Evolutionary conservation across 1,140 invertebrate genomes (phyloP).

Genomic region (Trinorchestia longiramus): DNA sequence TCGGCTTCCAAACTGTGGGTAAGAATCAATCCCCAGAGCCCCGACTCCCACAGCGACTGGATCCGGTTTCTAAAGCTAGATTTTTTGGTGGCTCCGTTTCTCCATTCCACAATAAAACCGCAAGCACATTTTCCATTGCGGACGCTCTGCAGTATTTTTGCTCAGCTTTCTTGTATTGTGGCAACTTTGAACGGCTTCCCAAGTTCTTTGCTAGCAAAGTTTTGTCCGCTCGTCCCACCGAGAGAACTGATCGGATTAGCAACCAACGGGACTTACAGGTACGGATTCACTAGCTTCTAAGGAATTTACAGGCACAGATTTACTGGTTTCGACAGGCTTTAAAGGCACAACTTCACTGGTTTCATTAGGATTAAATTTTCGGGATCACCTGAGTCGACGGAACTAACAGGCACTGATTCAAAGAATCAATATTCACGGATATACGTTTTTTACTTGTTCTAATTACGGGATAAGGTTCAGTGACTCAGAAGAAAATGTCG

Average conservation of each 20-base stretch:
- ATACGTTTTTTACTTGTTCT: too few species aligned
- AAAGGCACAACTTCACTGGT: not conserved
- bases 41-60: not conserved
- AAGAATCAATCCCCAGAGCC: not conserved
- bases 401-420: not conserved
- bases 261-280: not conserved
- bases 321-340: not conserved
- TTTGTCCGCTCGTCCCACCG: not conserved
- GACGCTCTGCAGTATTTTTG: not conserved
- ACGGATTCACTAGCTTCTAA: not conserved
- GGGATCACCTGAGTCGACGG: not conserved
- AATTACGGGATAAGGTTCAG: too few species aligned
- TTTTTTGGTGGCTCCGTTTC: not conserved
- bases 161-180: not conserved
- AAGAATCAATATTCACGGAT: not conserved
- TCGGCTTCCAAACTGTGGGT: not conserved
- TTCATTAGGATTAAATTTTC: not conserved
- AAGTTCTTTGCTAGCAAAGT: conserved; percentile 1
- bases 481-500: too few species aligned
- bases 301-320: not conserved
- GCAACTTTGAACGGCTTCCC: not conserved
- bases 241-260: conserved; percentile 6
- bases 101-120: not conserved
- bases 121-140: not conserved
- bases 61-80: not conserved